Evolutionary conservation across 1,140 invertebrate species (phyloP), one percentile per base, ranked within the genome.

Genomic region (Pachyrhynchus sulphureomaculatus): DNA sequence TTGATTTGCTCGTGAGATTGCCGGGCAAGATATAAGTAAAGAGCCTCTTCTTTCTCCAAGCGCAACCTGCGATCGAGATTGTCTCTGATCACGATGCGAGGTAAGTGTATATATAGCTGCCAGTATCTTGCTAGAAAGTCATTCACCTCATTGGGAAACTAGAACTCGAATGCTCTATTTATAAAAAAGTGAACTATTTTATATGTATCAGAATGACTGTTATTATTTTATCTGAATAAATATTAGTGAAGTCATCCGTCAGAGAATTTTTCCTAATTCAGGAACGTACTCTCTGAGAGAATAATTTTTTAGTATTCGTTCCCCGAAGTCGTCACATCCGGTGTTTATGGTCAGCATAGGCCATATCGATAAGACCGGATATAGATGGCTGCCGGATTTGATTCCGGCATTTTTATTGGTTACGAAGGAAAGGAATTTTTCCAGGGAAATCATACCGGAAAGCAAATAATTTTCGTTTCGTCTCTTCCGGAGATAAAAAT

Each of bases 361-460:
- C 68, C 61, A 70, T 71, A 71, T 71, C 70, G 65, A 71, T 71
- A 71, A 71, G 68, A 68, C 63, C 54, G 57, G 57, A 62, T 68
- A 70, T 70, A 58, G 67, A 71, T 68, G 70, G 62, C 57, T 58
- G 57, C 39, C 64, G 57, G 66, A 70, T 69, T 66, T 71, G 70
- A 71, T 71, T 71, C 69, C 52, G 62, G 57, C 62, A 48, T 63
- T 68, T 70, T 70, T 70, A 70, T 67, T 58, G 60, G 59, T 39
- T 55, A 39, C 63, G 20, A 39, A 55, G 57, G 37, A 51, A 51
- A 51, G 57, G 34, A 60, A 60, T 60, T 60, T n/a, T 62, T 42
- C 56, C 59, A 54, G 59, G 49, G 59, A 62, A 62, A 62, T 62
- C 59, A 62, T 62, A 20, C 51, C 51, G 57, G 57, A 60, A 49